Conservation (phyloP, 2,888 invertebrate species). For the Andrena trimmerana region DNA sequence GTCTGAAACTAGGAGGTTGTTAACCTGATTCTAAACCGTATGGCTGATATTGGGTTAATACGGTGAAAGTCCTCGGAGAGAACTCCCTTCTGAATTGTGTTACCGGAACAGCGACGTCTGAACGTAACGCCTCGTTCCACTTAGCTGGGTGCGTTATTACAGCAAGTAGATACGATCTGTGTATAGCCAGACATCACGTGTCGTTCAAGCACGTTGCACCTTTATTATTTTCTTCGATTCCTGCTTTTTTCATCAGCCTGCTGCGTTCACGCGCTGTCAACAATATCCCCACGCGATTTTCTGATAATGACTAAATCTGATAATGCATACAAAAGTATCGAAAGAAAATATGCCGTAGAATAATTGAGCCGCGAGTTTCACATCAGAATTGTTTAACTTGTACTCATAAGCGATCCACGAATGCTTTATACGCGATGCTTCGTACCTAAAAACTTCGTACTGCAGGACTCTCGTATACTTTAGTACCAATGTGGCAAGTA, state of each 20-base stretch:
- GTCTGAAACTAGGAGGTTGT: slow-evolving; percentile 57
- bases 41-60: slow-evolving; percentile 74
- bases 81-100: slow-evolving; percentile 72
- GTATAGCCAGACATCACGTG: slow-evolving; percentile 61
- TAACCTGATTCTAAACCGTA: slow-evolving; percentile 70
- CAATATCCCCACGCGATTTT: too few relatives aligned
- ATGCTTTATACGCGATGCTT: background rate
- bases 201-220: slow-evolving; percentile 41
- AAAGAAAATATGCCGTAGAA: too few relatives aligned
- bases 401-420: background rate
- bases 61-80: slow-evolving; percentile 73
- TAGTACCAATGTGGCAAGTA: slow-evolving; percentile 30
- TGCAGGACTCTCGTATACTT: background rate
- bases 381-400: background rate
- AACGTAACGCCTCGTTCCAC: slow-evolving; percentile 73
- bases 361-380: too few relatives aligned
- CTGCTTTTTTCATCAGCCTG: background rate
- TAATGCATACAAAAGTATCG: too few relatives aligned
- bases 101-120: slow-evolving; percentile 72
- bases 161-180: slow-evolving; percentile 67
- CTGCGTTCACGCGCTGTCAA: background rate
- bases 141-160: slow-evolving; percentile 70
- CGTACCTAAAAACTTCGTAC: background rate
- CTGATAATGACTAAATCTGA: background rate
- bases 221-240: slow-evolving; percentile 41